phyloP scores from a whole-genome alignment of 2,797 vertebrate genomes.

The Neosalanx taihuensis region DNA sequence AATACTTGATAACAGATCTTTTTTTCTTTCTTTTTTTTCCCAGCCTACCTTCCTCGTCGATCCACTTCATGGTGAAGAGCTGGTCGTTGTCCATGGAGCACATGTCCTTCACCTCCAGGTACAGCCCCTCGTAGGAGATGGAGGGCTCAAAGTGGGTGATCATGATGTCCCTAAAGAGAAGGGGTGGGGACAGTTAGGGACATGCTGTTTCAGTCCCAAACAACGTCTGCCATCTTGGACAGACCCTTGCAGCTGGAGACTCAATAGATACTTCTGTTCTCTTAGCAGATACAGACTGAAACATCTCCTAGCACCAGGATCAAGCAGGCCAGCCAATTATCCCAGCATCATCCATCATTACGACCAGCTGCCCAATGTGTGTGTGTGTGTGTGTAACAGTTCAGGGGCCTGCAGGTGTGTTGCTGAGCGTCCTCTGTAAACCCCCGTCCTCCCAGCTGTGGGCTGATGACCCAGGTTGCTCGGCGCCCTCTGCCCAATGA shows the following conservation, averaged over 20 bases:
- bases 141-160: constrained; percentile 98
- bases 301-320: neutral
- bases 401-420: neutral
- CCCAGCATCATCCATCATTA: neutral
- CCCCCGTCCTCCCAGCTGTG: neutral
- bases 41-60: constrained; percentile 92
- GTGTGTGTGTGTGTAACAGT: too few species aligned
- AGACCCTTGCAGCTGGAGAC: too few species aligned
- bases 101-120: constrained; percentile 93
- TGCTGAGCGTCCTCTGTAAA: neutral
- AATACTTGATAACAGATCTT: too few species aligned
- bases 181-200: neutral
- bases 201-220: too few species aligned
- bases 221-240: too few species aligned
- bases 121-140: constrained; percentile 91
- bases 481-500: constrained; percentile 1
- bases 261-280: too few species aligned
- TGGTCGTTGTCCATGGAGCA: constrained; percentile 97
- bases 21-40: too few species aligned
- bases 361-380: neutral
- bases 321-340: neutral
- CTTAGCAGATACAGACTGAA: neutral
- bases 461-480: neutral
- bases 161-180: constrained; percentile 91
- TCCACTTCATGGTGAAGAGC: constrained; percentile 99